Base-by-base conservation (phyloP, 1,140 invertebrate species). In the Drosophila santomea region DNA sequence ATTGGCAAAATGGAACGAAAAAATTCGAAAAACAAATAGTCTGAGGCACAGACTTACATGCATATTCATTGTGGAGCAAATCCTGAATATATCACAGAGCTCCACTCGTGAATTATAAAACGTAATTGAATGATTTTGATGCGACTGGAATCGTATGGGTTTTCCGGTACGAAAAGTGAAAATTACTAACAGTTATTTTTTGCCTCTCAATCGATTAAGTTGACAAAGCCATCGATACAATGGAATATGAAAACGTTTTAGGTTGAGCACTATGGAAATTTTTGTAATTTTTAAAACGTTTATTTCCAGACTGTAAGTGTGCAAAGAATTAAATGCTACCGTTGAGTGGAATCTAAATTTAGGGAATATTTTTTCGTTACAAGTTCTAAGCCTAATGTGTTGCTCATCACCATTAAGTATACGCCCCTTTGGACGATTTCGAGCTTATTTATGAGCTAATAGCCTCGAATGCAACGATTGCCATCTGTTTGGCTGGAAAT, bases 381-480 rank as follows among this genome's bases (percentile, higher is more conserved):
- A 28, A 28, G 8, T 32, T 32, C 8, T 32, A 10, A 3, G 4
- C 50, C 12, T 17, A 44, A 71, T 50, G 17, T 2, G 20, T 4
- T 43, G 14, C 51, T 50, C 69, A 54, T 74, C 51, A 74, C 32
- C 71, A 74, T 74, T 74, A 74, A 51, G 48, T 35, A 59, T 50
- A 51, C 36, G 51, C n/a, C 44, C 20, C n/a, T 4, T 32, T 2
- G 50, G 44, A 17, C 52, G 41, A 50, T 56, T 64, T 38, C 4
- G 50, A 48, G 72, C 43, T 75, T 74, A 75, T 86, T 85, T 86
- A 85, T 72, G 64, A 62, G 61, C 72, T 71, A 85, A 78, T 66
- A 52, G 64, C 47, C 45, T 35, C 35, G 12, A 57, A 48, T 45
- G 47, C 66, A 72, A 57, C 56, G 55, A 74, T 75, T 71, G 52